Evolutionary conservation across 2,113 vertebrate genomes (phyloP).

Genomic region (western clawed frog (Xenopus tropicalis)): UCB_Xtro_10.0 CM004446.2:140701501-140702000

Average conservation of each 20-base stretch:
- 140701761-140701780: conserved; percentile 40
- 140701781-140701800: conserved; percentile 44
- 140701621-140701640: conserved; percentile 36
- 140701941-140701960: not conserved
- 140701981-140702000: no score
- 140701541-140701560: no score
- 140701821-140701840: conserved; percentile 38
- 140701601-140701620: not conserved
- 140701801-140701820: conserved; percentile 43
- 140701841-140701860: conserved; percentile 38
- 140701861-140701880: conserved; percentile 35
- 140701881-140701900: conserved; percentile 29
- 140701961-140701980: no score
- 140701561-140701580: no score
- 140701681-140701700: conserved; percentile 44
- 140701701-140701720: conserved; percentile 40
- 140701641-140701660: conserved; percentile 31
- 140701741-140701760: conserved; percentile 42
- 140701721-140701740: conserved; percentile 40
- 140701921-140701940: not conserved
- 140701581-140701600: no score
- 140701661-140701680: conserved; percentile 43
- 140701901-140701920: not conserved
- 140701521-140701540: no score
- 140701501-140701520: no score